Percentiles rank a stretch among this genome's conserved stretches.
These are phyloP conservation scores for Phacellophora camtschatica DNA, from an alignment of 30 jellyfish, hydroid and myxozoan species.

Conservation along the genomic window DNA sequence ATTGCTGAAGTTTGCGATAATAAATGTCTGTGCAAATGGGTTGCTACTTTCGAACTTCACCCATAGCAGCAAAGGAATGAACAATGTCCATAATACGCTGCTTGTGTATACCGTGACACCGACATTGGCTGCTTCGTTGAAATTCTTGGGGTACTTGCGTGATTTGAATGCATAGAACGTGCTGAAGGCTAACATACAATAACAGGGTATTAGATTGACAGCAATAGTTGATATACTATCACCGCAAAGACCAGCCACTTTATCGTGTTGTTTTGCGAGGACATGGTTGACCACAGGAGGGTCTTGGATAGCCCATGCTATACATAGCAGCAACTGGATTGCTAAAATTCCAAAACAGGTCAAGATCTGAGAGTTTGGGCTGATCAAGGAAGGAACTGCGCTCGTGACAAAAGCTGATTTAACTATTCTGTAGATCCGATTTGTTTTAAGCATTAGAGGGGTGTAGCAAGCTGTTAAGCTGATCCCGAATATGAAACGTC, in stretches of 20 bases:
- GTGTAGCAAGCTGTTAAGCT: constrained; percentile 81
- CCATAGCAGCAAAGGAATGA: constrained; percentile 25
- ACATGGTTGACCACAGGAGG: constrained; percentile 63
- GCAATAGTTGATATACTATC: constrained; percentile 15
- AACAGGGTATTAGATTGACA: constrained; percentile 56
- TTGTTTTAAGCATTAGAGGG: constrained; percentile 79
- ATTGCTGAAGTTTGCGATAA: constrained; percentile 25
- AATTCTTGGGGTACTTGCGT: constrained; percentile 82
- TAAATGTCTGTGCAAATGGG: constrained; percentile 8
- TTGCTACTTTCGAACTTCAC: background rate
- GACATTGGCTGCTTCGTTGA: constrained; percentile 77
- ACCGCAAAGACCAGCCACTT: constrained; percentile 36
- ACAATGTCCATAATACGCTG: constrained; percentile 64
- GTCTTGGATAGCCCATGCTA: constrained; percentile 75
- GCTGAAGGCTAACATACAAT: constrained; percentile 62
- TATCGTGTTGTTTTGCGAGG: constrained; percentile 40
- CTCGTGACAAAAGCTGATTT: constrained; percentile 47
- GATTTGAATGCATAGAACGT: constrained; percentile 88
- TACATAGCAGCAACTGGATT: constrained; percentile 53
- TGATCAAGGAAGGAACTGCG: constrained; percentile 46
- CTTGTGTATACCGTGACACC: constrained; percentile 87
- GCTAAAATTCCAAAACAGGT: constrained; percentile 71
- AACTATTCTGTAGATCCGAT: constrained; percentile 78
- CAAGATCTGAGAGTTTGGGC: constrained; percentile 74
- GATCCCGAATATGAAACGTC: constrained; percentile 73